Percentiles rank a stretch among this genome's conserved stretches.
These are phyloP conservation scores for Ochropleura plecta DNA, from an alignment of 2,888 invertebrate genomes.

Conservation along the genomic window DNA sequence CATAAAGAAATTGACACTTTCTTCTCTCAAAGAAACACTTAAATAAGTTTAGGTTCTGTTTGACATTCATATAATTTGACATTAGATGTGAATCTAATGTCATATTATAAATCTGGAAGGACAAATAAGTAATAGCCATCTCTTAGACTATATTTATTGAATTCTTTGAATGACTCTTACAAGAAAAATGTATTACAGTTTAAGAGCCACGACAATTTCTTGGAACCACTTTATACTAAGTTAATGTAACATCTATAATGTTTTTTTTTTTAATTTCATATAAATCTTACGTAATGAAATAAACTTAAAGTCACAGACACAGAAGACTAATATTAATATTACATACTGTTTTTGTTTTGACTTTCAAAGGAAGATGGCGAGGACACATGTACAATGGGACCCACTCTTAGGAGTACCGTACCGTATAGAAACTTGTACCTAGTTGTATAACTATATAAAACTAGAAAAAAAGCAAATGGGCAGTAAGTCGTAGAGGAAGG, in stretches of 20 bases:
- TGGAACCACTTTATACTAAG: not conserved
- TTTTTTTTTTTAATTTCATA: no score
- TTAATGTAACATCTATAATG: not conserved
- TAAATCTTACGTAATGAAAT: not conserved
- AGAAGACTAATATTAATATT: not conserved
- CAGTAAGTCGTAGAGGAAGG: no score
- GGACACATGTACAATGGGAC: no score
- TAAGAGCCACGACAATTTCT: constrained; percentile 1
- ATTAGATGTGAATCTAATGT: not conserved
- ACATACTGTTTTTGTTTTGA: not conserved
- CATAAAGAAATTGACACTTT: not conserved
- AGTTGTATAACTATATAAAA: no score
- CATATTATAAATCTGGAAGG: not conserved
- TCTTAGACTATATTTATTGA: not conserved
- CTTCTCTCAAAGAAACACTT: not conserved
- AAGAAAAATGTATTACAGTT: constrained; percentile 11
- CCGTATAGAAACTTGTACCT: no score
- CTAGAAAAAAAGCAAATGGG: no score
- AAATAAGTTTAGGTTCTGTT: not conserved
- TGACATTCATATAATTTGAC: not conserved
- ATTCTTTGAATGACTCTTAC: not conserved
- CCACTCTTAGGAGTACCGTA: no score
- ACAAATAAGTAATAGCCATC: not conserved
- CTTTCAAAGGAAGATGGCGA: no score
- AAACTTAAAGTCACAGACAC: not conserved